Conservation (phyloP, 2,797 vertebrate genomes). For the Rhinichthys osculus region DNA sequence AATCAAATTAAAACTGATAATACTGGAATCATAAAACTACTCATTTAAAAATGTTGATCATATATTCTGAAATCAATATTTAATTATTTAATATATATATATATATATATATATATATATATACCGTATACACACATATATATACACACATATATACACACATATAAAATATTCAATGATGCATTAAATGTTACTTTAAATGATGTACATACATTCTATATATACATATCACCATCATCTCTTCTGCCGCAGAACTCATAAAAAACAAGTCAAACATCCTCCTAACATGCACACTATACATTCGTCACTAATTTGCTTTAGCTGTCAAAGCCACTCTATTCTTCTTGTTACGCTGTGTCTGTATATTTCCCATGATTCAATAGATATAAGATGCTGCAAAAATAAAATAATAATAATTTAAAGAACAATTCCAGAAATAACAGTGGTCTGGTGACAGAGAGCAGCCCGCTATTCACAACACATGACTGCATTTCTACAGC, state of each 20-base stretch:
- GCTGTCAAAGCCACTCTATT: background rate
- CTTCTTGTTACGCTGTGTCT: background rate
- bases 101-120: no score
- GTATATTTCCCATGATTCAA: constrained; percentile 6
- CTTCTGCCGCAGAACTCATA: background rate
- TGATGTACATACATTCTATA: no score
- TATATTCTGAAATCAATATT: no score
- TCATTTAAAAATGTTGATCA: background rate
- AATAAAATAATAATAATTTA: background rate
- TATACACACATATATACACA: no score
- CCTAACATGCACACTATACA: background rate
- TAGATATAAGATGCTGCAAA: constrained; percentile 4
- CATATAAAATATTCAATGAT: no score
- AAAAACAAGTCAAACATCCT: background rate
- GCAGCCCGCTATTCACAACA: background rate
- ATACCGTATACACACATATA: no score
- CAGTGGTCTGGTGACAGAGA: background rate
- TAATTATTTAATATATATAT: no score
- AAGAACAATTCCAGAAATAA: background rate
- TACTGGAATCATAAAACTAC: background rate
- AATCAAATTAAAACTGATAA: background rate
- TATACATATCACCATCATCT: background rate
- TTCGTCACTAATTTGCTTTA: background rate
- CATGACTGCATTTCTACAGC: constrained; percentile 2
- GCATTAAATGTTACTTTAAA: no score